Base-by-base conservation (phyloP, 2,113 vertebrate species). In the Glaucidium brasilianum region DNA sequence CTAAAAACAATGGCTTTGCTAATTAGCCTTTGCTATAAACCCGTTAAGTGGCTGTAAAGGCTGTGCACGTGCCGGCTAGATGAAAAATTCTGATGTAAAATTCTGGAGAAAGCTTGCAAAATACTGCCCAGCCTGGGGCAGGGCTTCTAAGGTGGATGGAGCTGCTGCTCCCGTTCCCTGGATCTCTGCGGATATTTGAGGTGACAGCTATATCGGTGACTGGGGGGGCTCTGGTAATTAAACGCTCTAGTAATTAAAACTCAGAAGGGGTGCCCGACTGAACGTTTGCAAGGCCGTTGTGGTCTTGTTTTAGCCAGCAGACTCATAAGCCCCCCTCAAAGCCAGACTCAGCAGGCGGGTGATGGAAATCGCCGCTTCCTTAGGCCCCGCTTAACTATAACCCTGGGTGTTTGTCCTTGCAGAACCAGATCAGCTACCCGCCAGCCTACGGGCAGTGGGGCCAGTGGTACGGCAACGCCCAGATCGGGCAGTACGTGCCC, bases 371-470 rank as follows among this genome's bases (percentile, higher is more conserved):
- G 6, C 43, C 43, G 43, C 43, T 43, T 43, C 16, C 41, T 43
- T 43, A 43, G 43, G 43, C 43, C 16, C 43, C 43, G 43, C 43
- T 43, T 43, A 43, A 43, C 43, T 43, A 43, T 43, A 43, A 43
- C 16, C 43, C 43, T 17, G 43, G 43, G 43, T 43, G 43, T 43
- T 64, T 69, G 66, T 90, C 92, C 72, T 52, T 98, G 98, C 99
- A 99, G 97, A 99, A 98, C 98, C 99, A 99, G 97, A 98, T 99
- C 80, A 98, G 99, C 93, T 99, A 99, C 85, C 98, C 99, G 1
- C 99, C 98, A 41, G 94, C 99, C 14, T 99, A 99, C 17, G 99
- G 99, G 87, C 99, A 99, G 97, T 99, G 99, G 99, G 99, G 99
- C 39, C 99, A 99, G 97, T 99, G 99, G 99, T 99, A 99, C 60